A percentile compares a stretch with the other conserved stretches of the same genome.
Conservation (phyloP, 2,888 invertebrate species). For the Ophraella communa region DNA sequence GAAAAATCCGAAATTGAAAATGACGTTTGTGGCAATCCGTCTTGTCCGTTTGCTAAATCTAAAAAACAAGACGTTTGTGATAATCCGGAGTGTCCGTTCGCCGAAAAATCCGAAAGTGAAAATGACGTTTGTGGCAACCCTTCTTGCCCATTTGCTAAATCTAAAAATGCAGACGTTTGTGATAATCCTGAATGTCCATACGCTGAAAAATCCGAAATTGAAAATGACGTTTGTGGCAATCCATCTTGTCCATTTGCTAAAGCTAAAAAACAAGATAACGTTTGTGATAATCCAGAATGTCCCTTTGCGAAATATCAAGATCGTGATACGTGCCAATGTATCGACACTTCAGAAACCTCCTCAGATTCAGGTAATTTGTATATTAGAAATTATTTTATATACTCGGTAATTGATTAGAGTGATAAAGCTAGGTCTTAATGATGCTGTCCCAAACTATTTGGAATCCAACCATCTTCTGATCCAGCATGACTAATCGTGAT, state of each 20-base stretch:
- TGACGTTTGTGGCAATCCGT: constrained; percentile 39
- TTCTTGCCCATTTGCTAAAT: constrained; percentile 35
- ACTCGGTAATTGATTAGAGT: too few species aligned
- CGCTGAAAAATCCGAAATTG: background rate
- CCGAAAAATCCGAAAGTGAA: too few species aligned
- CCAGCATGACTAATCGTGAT: too few species aligned
- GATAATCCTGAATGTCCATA: constrained; percentile 45
- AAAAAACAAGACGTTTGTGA: constrained; percentile 20
- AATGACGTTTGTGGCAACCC: constrained; percentile 42
- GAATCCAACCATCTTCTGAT: too few species aligned
- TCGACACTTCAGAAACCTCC: too few species aligned
- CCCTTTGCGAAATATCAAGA: constrained; percentile 26
- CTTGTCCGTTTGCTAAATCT: constrained; percentile 35
- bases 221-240: constrained; percentile 34
- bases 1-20: background rate
- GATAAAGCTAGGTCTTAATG: too few species aligned
- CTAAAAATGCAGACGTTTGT: constrained; percentile 31
- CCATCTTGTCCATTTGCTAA: constrained; percentile 40
- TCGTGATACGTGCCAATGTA: too few species aligned
- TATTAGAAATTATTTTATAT: too few species aligned
- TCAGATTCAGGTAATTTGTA: too few species aligned
- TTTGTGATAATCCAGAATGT: constrained; percentile 32
- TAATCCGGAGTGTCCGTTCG: constrained; percentile 40
- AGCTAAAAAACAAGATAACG: background rate
- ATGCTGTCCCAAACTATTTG: too few species aligned